Evolutionary conservation across 2,888 invertebrate species (phyloP).

Genomic region (Lordiphosa andalusiaca): DNA sequence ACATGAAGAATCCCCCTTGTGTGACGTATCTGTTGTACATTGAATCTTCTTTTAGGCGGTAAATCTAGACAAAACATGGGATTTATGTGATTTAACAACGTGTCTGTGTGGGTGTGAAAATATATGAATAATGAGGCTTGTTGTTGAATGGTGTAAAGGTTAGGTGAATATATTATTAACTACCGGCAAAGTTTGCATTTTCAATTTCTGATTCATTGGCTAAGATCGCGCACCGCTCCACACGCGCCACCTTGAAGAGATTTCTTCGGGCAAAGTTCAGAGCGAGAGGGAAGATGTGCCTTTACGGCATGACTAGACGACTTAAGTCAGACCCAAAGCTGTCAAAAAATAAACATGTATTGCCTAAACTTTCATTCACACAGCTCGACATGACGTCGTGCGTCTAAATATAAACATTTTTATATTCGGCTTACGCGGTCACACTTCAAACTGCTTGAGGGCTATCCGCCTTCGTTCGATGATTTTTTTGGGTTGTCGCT

Average conservation of each 20-base stretch:
- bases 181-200: neutral
- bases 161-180: neutral
- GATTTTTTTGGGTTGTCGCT: conserved; percentile 16
- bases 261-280: conserved; percentile 2
- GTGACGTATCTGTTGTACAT: conserved; percentile 35
- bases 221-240: conserved; percentile 13
- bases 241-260: conserved; percentile 46
- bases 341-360: conserved; percentile 32
- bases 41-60: conserved; percentile 29
- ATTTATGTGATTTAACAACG: conserved; percentile 25
- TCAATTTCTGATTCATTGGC: conserved; percentile 44
- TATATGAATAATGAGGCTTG: too few species aligned
- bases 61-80: conserved; percentile 22
- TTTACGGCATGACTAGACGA: conserved; percentile 48
- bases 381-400: conserved; percentile 63
- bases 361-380: conserved; percentile 63
- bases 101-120: too few species aligned
- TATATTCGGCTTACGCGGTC: conserved; percentile 68
- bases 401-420: conserved; percentile 63
- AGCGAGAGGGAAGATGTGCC: conserved; percentile 16
- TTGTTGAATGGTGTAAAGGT: too few species aligned
- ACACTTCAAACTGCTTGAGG: conserved; percentile 55
- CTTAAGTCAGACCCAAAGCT: conserved; percentile 40
- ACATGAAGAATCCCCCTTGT: conserved; percentile 25
- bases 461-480: conserved; percentile 27